A percentile compares a stretch with the other conserved stretches of the same genome.
phyloP scores from a whole-genome alignment of 2,888 invertebrate genomes.

The Gymnoscelis rufifasciata region DNA sequence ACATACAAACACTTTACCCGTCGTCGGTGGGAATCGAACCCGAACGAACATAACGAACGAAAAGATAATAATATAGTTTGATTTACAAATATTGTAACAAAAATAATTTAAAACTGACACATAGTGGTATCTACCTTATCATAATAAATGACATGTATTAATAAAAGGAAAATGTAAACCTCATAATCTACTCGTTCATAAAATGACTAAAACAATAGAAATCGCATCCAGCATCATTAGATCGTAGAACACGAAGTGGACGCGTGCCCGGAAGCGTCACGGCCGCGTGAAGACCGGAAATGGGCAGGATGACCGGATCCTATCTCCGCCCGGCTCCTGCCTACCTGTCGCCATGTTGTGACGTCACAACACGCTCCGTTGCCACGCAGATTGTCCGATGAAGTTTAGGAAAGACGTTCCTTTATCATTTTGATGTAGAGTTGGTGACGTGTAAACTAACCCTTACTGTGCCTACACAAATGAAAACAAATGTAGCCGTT shows the following conservation, averaged over 20 bases:
- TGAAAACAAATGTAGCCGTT: no score
- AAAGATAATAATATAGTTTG: no score
- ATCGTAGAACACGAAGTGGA: conserved; percentile 59
- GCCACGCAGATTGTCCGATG: conserved; percentile 28
- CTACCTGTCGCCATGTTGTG: conserved; percentile 74
- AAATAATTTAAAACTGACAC: no score
- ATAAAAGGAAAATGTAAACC: no score
- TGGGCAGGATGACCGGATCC: conserved; percentile 80
- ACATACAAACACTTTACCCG: no score
- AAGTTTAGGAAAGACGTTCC: conserved; percentile 4
- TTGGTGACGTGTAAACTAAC: neutral
- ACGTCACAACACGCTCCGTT: conserved; percentile 52
- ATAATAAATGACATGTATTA: no score
- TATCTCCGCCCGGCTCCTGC: conserved; percentile 71
- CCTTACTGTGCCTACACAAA: no score
- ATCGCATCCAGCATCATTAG: conserved; percentile 51
- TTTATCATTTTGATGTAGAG: conserved; percentile 1
- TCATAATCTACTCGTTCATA: no score
- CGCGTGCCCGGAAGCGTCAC: conserved; percentile 78
- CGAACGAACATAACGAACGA: no score
- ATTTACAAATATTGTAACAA: no score
- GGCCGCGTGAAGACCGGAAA: conserved; percentile 80
- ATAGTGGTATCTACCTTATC: no score
- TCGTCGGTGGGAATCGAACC: no score
- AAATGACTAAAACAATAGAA: conserved; percentile 6